Base-by-base conservation (phyloP, 1,140 invertebrate species). In the Arctopsyche grandis region DNA sequence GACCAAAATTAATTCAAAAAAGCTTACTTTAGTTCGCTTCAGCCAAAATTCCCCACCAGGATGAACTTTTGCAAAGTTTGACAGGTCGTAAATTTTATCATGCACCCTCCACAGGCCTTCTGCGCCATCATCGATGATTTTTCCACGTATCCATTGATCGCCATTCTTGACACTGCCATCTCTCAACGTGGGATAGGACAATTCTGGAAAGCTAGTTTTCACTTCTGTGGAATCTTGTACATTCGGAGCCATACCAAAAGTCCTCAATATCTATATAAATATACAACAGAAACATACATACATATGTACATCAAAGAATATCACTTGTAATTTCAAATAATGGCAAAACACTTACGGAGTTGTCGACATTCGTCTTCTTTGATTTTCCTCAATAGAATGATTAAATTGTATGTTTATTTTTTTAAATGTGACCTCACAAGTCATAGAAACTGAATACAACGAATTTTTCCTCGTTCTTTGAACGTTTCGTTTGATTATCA, bases 21-120 rank as follows among this genome's bases (percentile, higher is more conserved):
- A n/a, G 19, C 48, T 44, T 84, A 92, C 91, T 86, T 91, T 91
- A 5, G 93, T 94, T 3, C 92, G 75, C 74, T 89, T 83, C 9
- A 96, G 84, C 94, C 94, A 96, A 83, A 94, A 91, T 9, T 85
- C 70, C 12, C 95, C 95, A 38, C 95, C 95, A n/a, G 95, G 95
- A 89, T 97, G 95, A 19, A 83, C 89, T 0, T 89, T 79, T 0
- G 92, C 85, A 83, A 94, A 97, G n/a, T 87, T 85, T 5, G 86
- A 88, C 10, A 97, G 87, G 85, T 96, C 92, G 84, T 96, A 96
- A 0, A 97, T 87, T 58, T 88, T 88, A 85, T 96, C 90, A 81
- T 92, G 90, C 12, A 96, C 89, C 75, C 95, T 88, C 95, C 95
- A 97, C 0, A 95, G 86, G 7, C 90, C 91, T 84, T 94, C 93